Evolutionary conservation across 2,797 vertebrate species (phyloP), one percentile per base, ranked within the genome.

Genomic region (Acrocephalus scirpaceus): DNA sequence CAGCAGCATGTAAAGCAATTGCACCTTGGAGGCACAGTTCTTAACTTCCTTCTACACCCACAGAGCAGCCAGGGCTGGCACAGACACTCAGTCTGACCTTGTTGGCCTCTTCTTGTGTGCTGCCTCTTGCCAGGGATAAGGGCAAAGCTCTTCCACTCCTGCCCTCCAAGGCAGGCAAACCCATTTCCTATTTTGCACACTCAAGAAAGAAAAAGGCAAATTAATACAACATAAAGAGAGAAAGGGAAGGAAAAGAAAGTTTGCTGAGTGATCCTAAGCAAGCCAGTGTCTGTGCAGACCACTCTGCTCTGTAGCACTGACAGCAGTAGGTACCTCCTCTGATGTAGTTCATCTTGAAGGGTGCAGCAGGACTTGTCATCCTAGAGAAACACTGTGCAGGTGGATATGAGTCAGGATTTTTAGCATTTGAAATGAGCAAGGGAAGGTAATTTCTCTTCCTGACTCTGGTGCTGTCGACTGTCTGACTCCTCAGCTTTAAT

Each of bases 261-360:
- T 66, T 66, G 13, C 29, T 60, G 20, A 53, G 58, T 6, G 13
- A 58, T 66, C 22, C 36, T 44, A 51, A 56, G 73, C 32, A 50
- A 71, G n/a, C 4, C 18, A 7, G 8, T 40, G 40, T 44, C 44
- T 62, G 50, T 60, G 18, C 40, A 36, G 19, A 7, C 36, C 34
- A 2, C 9, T 30, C 29, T 44, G 17, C 65, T 20, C 67, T 38
- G 79, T 65, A 72, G 61, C 51, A 48, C 51, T 3, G 1, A 60
- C 21, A 42, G 3, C 20, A 45, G 19, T 1, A 0, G 54, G 48
- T 13, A 2, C 9, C 6, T 10, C 36, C 65, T 36, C 38, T 60
- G 45, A 14, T 1, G 29, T 42, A 36, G 30, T 16, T 77, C 38
- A 29, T 18, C 77, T 11, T 5, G 26, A n/a, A 34, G 77, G 48